Evolutionary conservation across 92 coral and sea anemone genomes (phyloP), one percentile per base, ranked within the genome.

Genomic region (Virgularia gustaviana): DNA sequence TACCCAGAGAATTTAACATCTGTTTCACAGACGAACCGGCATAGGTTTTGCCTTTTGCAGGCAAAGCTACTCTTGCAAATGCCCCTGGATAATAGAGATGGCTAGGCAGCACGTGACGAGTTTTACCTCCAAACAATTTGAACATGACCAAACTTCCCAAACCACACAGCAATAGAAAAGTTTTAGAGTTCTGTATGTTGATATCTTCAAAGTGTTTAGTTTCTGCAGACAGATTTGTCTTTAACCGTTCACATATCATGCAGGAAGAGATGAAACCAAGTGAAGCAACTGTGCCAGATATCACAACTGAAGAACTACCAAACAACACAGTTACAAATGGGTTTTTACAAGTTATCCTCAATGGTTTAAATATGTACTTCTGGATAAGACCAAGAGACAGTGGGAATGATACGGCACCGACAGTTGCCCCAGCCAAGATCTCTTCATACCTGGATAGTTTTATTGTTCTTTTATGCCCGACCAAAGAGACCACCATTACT

Each of bases 41-140:
- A 78, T 89, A 89, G 32, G 58, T 65, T 61, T 86, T 85, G 10
- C 98, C 87, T 33, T 82, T 30, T 3, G 98, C 98, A 31, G 98
- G 90, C 38, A 89, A 22, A 49, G 70, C 77, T 25, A 41, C 55
- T 32, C 81, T 89, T 43, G 98, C 98, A 80, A 89, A 92, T 9
- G 98, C 89, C 49, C 98, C 98, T 35, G 98, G 90, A 64, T 92
- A 79, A 36, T 82, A 71, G 27, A 92, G 77, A 57, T 87, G 90
- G 65, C 98, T 92, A 27, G 98, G 98, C 11, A 92, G 65, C 1
- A 81, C 88, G 23, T 95, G 81, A 13, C 96, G 63, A 24, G 83
- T 84, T 59, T 84, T 75, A 4, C 98, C 98, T 24, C 94, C 96
- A 56, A 92, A 38, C 2, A 71, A 60, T 62, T 86, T 92, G 44